Evolutionary conservation across 2,888 invertebrate genomes (phyloP), one percentile per base, ranked within the genome.

Genomic region (Cotesia congregata): DNA sequence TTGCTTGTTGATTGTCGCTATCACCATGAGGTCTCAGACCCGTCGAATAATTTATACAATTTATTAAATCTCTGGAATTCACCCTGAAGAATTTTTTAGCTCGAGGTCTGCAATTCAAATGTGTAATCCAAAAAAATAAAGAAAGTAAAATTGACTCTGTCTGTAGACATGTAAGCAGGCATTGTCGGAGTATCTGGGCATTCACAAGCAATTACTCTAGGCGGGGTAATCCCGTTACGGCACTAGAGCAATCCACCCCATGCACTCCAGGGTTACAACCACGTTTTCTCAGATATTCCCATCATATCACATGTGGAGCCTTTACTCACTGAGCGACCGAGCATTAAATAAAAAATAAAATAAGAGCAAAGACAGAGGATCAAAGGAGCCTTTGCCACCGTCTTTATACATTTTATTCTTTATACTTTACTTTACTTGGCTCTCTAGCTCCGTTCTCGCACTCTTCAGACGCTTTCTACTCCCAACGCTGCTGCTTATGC

Each of bases 141-240:
- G 9, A 65, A 65, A 30, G 30, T 30, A 62, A 62, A 65, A 65
- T 20, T 65, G 30, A 6, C 7, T 6, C 30, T 30, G 5, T 65
- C 12, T 38, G 38, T 20, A 62, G n/a, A 62, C 62, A 62, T 20
- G 20, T 65, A 38, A 38, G 65, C 20, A 7, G 20, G 79, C 74
- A 86, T 85, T 86, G 86, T 86, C 83, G 76, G 71, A 72, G 73
- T 80, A 85, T 86, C 85, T 82, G 83, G 81, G 86, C 86, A 87
- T 89, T 89, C 89, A 88, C 87, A 84, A 89, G 87, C 89, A 89
- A 89, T 89, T 89, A 89, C 89, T 80, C 80, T 73, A 85, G 87
- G 88, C 84, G 88, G 88, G 85, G 88, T 89, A 89, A 89, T 89
- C 89, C 87, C 83, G 84, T 86, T 89, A 89, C 79, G 81, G 38